phyloP scores from a whole-genome alignment of 2,888 invertebrate genomes.

The Dryocosmus kuriphilus region DNA sequence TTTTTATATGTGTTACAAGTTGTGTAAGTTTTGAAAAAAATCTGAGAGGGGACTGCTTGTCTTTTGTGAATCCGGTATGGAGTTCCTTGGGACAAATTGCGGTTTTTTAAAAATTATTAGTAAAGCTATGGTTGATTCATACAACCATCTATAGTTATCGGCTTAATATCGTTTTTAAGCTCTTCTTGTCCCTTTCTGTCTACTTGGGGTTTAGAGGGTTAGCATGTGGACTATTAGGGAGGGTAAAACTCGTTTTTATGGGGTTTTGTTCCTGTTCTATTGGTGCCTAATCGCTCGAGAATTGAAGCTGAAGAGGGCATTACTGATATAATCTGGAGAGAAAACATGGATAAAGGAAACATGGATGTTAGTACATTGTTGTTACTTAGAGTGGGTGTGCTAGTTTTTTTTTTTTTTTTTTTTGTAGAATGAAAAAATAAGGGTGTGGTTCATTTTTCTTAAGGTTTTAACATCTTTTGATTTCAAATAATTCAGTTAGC shows the following conservation, averaged over 20 bases:
- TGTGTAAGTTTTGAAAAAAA: too few species aligned
- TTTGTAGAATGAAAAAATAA: neutral
- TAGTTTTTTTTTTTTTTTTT: neutral
- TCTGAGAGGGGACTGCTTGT: too few species aligned
- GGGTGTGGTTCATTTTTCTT: neutral
- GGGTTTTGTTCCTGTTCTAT: conserved; percentile 8
- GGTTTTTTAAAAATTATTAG: too few species aligned
- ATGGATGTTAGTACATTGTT: neutral
- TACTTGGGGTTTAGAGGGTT: neutral
- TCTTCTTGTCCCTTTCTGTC: neutral
- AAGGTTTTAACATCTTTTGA: neutral
- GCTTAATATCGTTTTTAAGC: neutral
- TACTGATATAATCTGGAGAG: neutral
- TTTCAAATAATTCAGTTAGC: too few species aligned
- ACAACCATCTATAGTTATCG: neutral
- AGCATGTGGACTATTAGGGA: neutral
- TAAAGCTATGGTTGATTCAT: too few species aligned
- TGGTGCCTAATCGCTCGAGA: neutral
- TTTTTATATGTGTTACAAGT: too few species aligned
- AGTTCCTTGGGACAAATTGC: too few species aligned
- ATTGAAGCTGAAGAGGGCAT: conserved; percentile 2
- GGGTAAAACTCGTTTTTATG: neutral
- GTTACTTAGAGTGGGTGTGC: neutral
- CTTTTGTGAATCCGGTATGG: too few species aligned
- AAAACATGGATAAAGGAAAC: too few species aligned